Conservation (phyloP, 2,797 vertebrate genomes). For the Setipinna tenuifilis region DNA sequence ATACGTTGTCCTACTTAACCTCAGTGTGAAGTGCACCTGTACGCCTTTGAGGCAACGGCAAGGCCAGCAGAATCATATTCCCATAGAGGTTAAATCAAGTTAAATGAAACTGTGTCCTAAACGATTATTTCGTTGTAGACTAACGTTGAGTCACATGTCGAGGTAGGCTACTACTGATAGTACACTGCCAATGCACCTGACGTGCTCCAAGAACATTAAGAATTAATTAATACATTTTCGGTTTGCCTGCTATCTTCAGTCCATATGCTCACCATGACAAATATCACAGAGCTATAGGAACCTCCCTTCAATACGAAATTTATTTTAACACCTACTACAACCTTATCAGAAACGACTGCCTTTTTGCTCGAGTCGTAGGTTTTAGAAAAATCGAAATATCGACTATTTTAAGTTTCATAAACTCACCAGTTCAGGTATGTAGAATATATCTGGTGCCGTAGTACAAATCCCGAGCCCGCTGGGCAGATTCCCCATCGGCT, state of each 20-base stretch:
- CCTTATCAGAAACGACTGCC: too few species aligned
- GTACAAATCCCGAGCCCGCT: constrained; percentile 77
- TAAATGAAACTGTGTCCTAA: constrained; percentile 1
- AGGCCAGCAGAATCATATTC: constrained; percentile 33
- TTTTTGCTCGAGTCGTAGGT: too few species aligned
- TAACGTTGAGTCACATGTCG: not conserved
- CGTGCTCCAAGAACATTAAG: not conserved
- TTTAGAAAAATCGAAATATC: not conserved
- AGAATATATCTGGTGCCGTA: constrained; percentile 80
- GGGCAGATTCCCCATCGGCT: constrained; percentile 74
- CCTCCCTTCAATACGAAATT: not conserved
- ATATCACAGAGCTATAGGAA: not conserved
- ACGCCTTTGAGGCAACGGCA: constrained; percentile 28
- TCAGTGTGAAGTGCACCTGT: constrained; percentile 28
- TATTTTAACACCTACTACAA: not conserved
- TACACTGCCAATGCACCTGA: not conserved
- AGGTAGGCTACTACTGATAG: not conserved
- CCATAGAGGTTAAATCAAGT: constrained; percentile 16
- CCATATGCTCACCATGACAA: not conserved
- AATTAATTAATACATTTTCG: not conserved
- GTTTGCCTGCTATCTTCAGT: not conserved
- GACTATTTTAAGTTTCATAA: not conserved
- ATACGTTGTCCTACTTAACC: constrained; percentile 21
- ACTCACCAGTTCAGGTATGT: constrained; percentile 84
- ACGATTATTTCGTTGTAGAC: not conserved